Evolutionary conservation across 2,888 invertebrate genomes (phyloP).

Genomic region (Serrognathus titanus): DNA sequence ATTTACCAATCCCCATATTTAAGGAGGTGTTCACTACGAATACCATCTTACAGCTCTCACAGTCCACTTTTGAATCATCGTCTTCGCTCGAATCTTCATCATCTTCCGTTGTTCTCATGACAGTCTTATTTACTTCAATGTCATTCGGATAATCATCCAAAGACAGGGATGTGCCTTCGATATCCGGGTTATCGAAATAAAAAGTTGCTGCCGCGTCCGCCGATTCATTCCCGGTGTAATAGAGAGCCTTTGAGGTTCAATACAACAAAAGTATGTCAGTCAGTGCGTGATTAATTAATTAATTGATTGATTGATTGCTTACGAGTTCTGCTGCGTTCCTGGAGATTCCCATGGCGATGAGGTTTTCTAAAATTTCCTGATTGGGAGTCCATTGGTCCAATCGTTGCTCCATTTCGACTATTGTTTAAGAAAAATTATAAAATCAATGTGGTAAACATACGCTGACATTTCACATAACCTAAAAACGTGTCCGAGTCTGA

Average conservation of each 20-base stretch:
- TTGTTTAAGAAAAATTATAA: conserved; percentile 8
- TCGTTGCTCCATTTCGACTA: conserved; percentile 20
- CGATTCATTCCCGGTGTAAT: conserved; percentile 55
- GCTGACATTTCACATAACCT: conserved; percentile 18
- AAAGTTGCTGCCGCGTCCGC: conserved; percentile 55
- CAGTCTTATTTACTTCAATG: conserved; percentile 23
- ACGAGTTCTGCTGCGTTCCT: conserved; percentile 47
- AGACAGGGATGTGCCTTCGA: conserved; percentile 26
- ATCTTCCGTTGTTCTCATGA: conserved; percentile 5
- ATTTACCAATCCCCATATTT: conserved; percentile 62
- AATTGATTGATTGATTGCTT: conserved; percentile 13
- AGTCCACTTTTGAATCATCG: conserved; percentile 30
- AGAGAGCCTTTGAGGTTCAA: conserved; percentile 48
- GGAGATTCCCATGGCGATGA: conserved; percentile 50
- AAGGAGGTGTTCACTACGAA: conserved; percentile 60
- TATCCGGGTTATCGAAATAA: conserved; percentile 52
- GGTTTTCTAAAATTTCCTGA: conserved; percentile 41
- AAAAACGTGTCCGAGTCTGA: neutral
- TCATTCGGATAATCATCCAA: conserved; percentile 23
- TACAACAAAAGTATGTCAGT: conserved; percentile 3
- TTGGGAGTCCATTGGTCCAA: conserved; percentile 38
- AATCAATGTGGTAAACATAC: conserved; percentile 17
- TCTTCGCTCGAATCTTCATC: conserved; percentile 13
- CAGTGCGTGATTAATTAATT: neutral
- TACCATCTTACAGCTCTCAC: conserved; percentile 58